Base-by-base conservation (phyloP, 1,140 invertebrate species). In the Diprion similis region DNA sequence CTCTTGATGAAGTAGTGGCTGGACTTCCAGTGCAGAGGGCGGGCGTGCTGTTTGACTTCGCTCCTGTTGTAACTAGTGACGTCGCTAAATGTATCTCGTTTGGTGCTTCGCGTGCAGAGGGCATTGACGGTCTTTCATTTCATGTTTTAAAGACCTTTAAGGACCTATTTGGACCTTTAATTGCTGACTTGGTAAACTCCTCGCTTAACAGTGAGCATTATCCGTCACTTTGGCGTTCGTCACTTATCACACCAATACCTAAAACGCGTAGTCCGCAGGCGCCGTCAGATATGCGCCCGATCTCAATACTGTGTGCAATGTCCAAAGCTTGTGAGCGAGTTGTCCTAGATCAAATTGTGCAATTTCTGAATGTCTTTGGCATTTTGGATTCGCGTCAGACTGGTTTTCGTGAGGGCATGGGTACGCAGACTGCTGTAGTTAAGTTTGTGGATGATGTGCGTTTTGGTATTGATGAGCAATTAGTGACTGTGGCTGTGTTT, bases 341-440 rank as follows among this genome's bases (percentile, higher is more conserved):
- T 13, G 66, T 68, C 0, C 17, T 68, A 6, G 66, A 68, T 11
- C 66, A 68, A 9, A 19, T 68, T 10, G 4, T 68, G 3, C 1
- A 10, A 11, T 75, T 68, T 68, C 66, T 75, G 15, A 45, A 66
- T n/a, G 19, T 10, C 48, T 18, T 7, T 45, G 66, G 72, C 9
- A 11, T 73, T 6, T 46, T 72, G 18, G 51, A 66, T 70, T 18
- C 4, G 8, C 51, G 71, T 72, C 74, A 75, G 68, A 72, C 66
- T 67, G 74, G 74, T 48, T 75, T 75, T 51, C 3, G 74, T 1
- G 7, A 73, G 10, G 70, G 48, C 7, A 15, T 68, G 45, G 66
- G 67, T 66, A 72, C 74, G 13, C 18, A 66, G 8, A 17, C 51
- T n/a, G 51, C 51, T 72, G 64, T 72, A 64, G 68, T 46, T 17